Conservation (phyloP, 2,797 vertebrate genomes). For the Sciurus vulgaris region DNA sequence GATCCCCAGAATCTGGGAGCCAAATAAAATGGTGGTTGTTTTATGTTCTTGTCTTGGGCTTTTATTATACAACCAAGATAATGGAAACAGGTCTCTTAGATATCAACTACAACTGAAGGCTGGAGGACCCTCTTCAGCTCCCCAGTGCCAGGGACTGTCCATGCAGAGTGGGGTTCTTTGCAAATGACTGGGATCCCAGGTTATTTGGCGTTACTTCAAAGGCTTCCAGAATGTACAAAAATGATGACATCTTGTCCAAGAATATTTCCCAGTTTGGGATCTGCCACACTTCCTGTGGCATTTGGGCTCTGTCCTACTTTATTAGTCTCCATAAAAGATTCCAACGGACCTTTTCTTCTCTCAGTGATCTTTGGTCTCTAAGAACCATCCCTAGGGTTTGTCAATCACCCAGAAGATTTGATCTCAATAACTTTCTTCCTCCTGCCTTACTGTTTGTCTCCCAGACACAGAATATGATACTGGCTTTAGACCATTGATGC, state of each 20-base stretch:
- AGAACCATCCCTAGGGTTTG: background rate
- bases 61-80: background rate
- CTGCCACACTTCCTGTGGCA: slow-evolving; percentile 17
- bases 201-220: background rate
- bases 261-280: slow-evolving; percentile 49
- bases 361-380: slow-evolving; percentile 40
- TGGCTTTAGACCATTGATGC: background rate
- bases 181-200: background rate
- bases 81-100: background rate
- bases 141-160: background rate
- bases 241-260: slow-evolving; percentile 12
- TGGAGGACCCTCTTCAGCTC: background rate
- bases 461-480: background rate
- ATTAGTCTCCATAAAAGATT: slow-evolving; percentile 71
- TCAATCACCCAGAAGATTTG: background rate
- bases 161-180: background rate
- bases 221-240: background rate
- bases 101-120: background rate
- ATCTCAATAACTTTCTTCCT: background rate
- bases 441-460: background rate
- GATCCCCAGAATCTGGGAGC: background rate
- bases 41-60: background rate
- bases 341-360: background rate
- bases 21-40: background rate
- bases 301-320: slow-evolving; percentile 29